Base-by-base conservation (phyloP, 2,797 vertebrate genomes). In the Gymnothorax javanicus region DNA sequence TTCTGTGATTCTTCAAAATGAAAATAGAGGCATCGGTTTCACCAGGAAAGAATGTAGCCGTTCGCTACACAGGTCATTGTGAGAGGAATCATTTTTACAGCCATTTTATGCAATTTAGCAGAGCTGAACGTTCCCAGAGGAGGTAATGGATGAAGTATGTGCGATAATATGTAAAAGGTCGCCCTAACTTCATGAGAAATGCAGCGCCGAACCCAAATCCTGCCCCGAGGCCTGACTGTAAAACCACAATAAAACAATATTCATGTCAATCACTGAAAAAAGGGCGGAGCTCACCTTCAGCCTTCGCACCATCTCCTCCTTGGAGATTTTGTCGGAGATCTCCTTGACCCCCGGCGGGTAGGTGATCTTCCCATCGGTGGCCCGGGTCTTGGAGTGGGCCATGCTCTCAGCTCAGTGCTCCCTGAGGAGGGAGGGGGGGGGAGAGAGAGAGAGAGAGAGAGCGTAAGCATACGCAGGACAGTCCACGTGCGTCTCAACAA, bases 291-390 rank as follows among this genome's bases (percentile, higher is more conserved):
- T 89, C 86, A 99, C 98, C 97, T 99, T 99, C 88, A 99, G 95
- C 84, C 98, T 96, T 92, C 98, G 96, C 92, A 99, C 98, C 98
- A 99, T 99, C 95, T 99, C 98, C 93, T 99, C 98, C 93, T 99
- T 99, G 88, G 99, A 99, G 95, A 99, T 99, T 94, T 99, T 99
- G 94, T 99, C 98, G 57, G 98, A 98, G 91, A 99, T 99, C 95
- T 99, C 98, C 95, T 99, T 99, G 93, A 99, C 98, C 93, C 98
- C 98, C 15, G 97, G 98, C 79, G 98, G 99, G 95, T 99, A 99
- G 88, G 98, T 99, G 95, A 99, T 99, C 96, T 99, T 99, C 93
- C 97, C 98, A 92, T 99, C 98, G 69, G 98, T 97, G 94, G 97
- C 97, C 96, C 97, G 97, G 54, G 97, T 96, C 97, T 99, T 99